A percentile compares a stretch with the other conserved stretches of the same genome.
These are phyloP conservation scores for Halictus rubicundus DNA, from an alignment of 1,140 invertebrate species.

Conservation along the genomic window DNA sequence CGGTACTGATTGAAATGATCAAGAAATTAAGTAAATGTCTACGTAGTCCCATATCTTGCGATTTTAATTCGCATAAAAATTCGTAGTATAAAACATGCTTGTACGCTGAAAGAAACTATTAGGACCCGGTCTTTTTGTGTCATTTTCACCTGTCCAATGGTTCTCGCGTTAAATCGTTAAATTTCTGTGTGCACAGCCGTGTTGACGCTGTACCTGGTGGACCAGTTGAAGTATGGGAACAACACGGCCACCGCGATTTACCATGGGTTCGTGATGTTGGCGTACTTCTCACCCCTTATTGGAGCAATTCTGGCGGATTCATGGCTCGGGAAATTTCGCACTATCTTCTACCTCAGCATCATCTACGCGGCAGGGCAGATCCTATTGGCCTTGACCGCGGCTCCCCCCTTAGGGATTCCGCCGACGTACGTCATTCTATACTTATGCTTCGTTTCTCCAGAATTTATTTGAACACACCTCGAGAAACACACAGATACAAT, in stretches of 20 bases:
- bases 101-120: too few species aligned
- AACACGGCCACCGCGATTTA: conserved; percentile 89
- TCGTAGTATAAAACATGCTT: too few species aligned
- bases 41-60: too few species aligned
- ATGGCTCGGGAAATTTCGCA: conserved; percentile 91
- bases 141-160: too few species aligned
- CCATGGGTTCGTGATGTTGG: conserved; percentile 91
- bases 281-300: conserved; percentile 92
- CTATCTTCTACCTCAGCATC: conserved; percentile 93
- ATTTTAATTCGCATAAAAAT: too few species aligned
- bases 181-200: conserved; percentile 84
- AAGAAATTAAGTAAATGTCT: too few species aligned
- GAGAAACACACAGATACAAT: too few species aligned
- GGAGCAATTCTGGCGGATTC: conserved; percentile 95
- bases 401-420: conserved; percentile 82
- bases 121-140: too few species aligned
- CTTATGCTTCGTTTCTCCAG: background rate
- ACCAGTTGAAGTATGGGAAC: conserved; percentile 85
- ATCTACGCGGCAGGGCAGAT: conserved; percentile 93
- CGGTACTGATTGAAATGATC: too few species aligned
- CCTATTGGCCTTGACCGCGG: conserved; percentile 87
- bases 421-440: conserved; percentile 80
- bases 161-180: too few species aligned
- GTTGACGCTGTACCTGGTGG: conserved; percentile 88
- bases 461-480: too few species aligned